A percentile compares a stretch with the other conserved stretches of the same genome.
Conservation (phyloP, 2,797 vertebrate genomes). For the Myotis myotis region DNA sequence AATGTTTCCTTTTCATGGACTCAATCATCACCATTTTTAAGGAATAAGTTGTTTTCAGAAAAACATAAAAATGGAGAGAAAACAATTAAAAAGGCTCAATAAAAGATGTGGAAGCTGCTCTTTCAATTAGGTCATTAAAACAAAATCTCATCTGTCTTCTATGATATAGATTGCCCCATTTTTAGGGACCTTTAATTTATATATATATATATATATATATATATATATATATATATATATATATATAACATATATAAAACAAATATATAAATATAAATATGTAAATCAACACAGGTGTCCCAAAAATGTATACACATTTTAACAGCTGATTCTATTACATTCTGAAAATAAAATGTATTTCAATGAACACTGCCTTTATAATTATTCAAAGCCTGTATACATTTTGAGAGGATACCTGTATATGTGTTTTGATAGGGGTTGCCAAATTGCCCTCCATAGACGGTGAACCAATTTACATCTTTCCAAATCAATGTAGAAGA, state of each 20-base stretch:
- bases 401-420: neutral
- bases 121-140: constrained; percentile 38
- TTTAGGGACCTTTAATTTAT: neutral
- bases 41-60: constrained; percentile 20
- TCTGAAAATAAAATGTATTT: too few relatives aligned
- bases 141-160: neutral
- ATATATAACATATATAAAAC: neutral
- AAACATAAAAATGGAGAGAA: neutral
- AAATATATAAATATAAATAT: neutral
- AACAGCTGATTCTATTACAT: too few relatives aligned
- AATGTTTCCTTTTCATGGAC: constrained; percentile 26
- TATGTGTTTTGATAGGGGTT: neutral
- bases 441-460: neutral
- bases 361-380: too few relatives aligned
- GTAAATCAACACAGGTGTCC: neutral
- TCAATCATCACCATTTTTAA: constrained; percentile 40
- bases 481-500: neutral
- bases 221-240: neutral
- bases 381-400: too few relatives aligned
- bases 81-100: neutral
- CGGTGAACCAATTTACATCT: neutral
- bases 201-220: neutral
- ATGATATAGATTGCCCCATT: neutral
- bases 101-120: neutral
- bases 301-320: too few relatives aligned